Percentiles rank a stretch among this genome's conserved stretches.
Conservation (phyloP, 2,797 vertebrate genomes). For the Chanos chanos region DNA sequence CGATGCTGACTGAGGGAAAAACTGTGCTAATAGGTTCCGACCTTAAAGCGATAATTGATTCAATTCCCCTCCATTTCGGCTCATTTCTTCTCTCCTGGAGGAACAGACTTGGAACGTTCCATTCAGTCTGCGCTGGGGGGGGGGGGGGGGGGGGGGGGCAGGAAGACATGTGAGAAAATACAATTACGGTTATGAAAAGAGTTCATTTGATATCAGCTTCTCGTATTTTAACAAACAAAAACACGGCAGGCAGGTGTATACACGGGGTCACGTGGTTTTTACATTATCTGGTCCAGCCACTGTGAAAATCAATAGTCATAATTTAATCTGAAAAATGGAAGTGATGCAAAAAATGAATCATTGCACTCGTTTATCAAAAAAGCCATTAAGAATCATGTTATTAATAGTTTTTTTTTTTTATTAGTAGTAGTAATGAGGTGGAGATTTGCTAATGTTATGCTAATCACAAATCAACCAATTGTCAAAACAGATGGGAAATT, state of each 20-base stretch:
- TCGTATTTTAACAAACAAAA: conserved; percentile 65
- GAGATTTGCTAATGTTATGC: conserved; percentile 27
- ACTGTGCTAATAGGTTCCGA: conserved; percentile 63
- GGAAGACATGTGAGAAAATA: conserved; percentile 54
- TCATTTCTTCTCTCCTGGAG: conserved; percentile 62
- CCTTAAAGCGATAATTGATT: conserved; percentile 69
- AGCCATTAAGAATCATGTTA: conserved; percentile 51
- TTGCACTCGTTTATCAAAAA: conserved; percentile 44
- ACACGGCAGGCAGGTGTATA: conserved; percentile 52
- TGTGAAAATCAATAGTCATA: conserved; percentile 73
- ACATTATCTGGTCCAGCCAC: conserved; percentile 25
- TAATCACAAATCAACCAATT: not conserved
- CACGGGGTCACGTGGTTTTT: conserved; percentile 52
- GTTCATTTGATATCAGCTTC: conserved; percentile 61
- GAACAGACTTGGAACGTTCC: conserved; percentile 47
- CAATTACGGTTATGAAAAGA: conserved; percentile 71
- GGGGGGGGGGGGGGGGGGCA: conserved; percentile 12
- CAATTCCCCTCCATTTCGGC: conserved; percentile 58
- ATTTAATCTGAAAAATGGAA: conserved; percentile 67
- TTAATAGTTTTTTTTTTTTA: conserved; percentile 41
- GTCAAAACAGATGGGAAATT: not conserved
- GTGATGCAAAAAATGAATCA: conserved; percentile 62
- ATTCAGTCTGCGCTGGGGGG: conserved; percentile 43
- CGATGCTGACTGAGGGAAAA: conserved; percentile 53
- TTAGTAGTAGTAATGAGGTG: conserved; percentile 29